Evolutionary conservation across 2,888 invertebrate species (phyloP), one percentile per base, ranked within the genome.

Genomic region (Ceratothoa steindachneri): DNA sequence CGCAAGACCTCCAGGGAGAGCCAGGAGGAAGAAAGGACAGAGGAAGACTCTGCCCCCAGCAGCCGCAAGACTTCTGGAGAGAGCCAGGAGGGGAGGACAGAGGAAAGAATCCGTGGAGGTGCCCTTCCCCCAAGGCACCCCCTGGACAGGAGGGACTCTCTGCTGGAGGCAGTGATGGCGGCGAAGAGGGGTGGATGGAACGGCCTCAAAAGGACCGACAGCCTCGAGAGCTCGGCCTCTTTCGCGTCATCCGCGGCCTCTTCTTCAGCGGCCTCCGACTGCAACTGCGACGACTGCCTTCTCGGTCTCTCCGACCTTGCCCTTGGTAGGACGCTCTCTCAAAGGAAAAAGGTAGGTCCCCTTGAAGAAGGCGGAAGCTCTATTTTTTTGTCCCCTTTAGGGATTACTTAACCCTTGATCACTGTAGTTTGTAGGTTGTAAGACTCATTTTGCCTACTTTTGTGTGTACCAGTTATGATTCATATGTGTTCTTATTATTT

Each of bases 131-230:
- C 55, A 28, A 75, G 69, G 22, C 31, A 31, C 22, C 65, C 71
- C 28, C 67, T 78, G 19, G 71, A 67, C 2, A 65, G 75, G 27
- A 69, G 75, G 2, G 78, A 78, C 67, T 78, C 78, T 27, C 73
- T 78, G n/a, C 68, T 78, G 31, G 78, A 78, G 72, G 78, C 78
- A 15, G 78, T 78, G 29, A 41, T 78, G 64, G 78, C 78, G 5
- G 78, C 78, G 28, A 78, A 78, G 67, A 51, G 31, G 22, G 72
- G 73, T 12, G 78, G 75, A 5, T 78, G 78, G 78, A 60, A 73
- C 3, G 73, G 75, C 15, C 72, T 78, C 31, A 72, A 72, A 30
- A 68, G 78, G 51, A 75, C 78, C 7, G 78, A 75, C 60, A 78
- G 78, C 29, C 53, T 74, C 31, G 78, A 78, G 30, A 75, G 75